A percentile compares a stretch with the other conserved stretches of the same genome.
These are phyloP conservation scores for Drosophila aff. DNA, from an alignment of 1,140 invertebrate genomes.

Conservation along the genomic window DNA sequence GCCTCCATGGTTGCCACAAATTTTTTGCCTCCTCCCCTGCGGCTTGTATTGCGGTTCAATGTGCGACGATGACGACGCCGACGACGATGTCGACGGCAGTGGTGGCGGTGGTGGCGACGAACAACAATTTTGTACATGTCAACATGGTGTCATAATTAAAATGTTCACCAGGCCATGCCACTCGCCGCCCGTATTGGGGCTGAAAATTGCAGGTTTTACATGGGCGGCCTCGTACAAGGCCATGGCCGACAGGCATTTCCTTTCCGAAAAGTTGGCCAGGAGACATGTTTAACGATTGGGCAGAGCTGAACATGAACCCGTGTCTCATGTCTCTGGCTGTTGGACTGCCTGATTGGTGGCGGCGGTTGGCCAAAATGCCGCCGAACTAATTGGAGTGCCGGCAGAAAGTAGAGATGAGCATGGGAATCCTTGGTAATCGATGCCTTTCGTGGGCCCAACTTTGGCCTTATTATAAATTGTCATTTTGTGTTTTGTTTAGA, in stretches of 20 bases:
- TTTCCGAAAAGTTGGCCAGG: conserved; percentile 56
- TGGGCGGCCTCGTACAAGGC: conserved; percentile 39
- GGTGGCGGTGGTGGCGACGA: conserved; percentile 37
- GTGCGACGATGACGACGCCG: conserved; percentile 50
- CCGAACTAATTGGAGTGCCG: conserved; percentile 52
- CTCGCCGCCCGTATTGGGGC: conserved; percentile 40
- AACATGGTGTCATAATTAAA: conserved; percentile 83
- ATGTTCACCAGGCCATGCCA: conserved; percentile 64
- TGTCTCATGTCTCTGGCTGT: conserved; percentile 8
- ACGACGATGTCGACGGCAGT: not conserved
- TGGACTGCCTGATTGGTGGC: conserved; percentile 57
- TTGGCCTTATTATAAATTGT: conserved; percentile 40
- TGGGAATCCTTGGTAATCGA: conserved; percentile 17
- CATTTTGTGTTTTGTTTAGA: conserved; percentile 21
- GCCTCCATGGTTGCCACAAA: not conserved
- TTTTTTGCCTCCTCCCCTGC: conserved; percentile 16
- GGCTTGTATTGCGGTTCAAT: conserved; percentile 77
- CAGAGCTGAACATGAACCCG: conserved; percentile 4
- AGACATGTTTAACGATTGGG: conserved; percentile 69
- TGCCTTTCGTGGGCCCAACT: not conserved
- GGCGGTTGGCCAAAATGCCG: conserved; percentile 27
- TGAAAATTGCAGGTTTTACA: conserved; percentile 64
- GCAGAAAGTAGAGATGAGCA: conserved; percentile 8
- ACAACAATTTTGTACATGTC: conserved; percentile 81
- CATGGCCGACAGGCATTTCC: conserved; percentile 54